These are phyloP conservation scores for Struthidea cinerea DNA, from an alignment of 2,113 vertebrate species.

Conservation along the genomic window DNA sequence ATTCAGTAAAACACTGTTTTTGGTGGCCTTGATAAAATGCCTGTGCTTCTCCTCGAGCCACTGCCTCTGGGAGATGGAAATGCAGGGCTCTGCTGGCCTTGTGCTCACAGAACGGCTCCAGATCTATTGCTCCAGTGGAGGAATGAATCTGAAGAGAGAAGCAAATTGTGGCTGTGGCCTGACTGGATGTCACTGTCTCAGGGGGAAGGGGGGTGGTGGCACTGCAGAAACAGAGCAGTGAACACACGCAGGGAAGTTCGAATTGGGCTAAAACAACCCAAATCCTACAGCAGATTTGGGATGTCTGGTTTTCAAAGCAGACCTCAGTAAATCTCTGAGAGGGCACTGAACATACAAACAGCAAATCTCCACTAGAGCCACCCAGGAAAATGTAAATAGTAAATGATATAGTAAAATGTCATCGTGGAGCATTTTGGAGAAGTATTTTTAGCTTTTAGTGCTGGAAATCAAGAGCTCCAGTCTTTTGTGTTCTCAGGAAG, in stretches of 20 bases:
- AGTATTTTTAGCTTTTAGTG: slow-evolving; percentile 21
- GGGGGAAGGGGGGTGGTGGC: neutral
- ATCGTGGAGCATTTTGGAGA: neutral
- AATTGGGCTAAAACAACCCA: neutral
- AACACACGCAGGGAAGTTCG: neutral
- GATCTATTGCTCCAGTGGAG: neutral
- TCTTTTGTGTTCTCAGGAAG: neutral
- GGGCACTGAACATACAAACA: neutral
- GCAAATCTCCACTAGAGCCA: neutral
- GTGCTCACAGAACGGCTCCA: neutral
- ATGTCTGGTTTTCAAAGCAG: neutral
- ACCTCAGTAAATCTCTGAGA: neutral
- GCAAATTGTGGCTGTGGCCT: neutral
- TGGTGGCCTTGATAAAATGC: neutral
- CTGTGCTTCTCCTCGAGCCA: neutral
- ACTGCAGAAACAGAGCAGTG: neutral
- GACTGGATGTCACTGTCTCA: neutral
- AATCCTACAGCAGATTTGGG: neutral
- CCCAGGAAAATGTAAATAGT: neutral
- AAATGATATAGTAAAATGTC: neutral
- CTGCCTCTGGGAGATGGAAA: neutral
- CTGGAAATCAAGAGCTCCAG: neutral
- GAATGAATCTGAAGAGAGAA: neutral
- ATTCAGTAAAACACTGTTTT: neutral
- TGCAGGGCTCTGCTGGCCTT: neutral